Percentiles rank a stretch among this genome's conserved stretches.
Evolutionary conservation across 2,888 invertebrate genomes (phyloP).

Genomic region (Troilus luridus): DNA sequence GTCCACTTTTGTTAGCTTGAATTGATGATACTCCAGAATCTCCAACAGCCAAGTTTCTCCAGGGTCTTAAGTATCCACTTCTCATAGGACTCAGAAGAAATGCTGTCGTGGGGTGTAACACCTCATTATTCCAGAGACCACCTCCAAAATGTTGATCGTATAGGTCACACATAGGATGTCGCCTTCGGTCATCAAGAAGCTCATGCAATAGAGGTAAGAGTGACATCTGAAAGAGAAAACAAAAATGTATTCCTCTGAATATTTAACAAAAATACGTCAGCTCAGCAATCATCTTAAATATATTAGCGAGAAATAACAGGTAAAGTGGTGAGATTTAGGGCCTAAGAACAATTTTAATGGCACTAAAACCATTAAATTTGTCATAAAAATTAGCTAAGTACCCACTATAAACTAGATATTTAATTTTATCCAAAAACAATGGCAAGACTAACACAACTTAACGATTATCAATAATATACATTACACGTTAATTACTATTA

Average conservation of each 20-base stretch:
- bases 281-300: too few relatives aligned
- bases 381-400: too few relatives aligned
- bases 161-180: constrained; percentile 62
- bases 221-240: constrained; percentile 64
- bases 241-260: too few relatives aligned
- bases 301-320: too few relatives aligned
- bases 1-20: constrained; percentile 64
- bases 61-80: constrained; percentile 64
- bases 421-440: too few relatives aligned
- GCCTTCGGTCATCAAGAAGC: constrained; percentile 60
- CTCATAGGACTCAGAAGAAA: constrained; percentile 56
- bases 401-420: too few relatives aligned
- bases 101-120: constrained; percentile 28
- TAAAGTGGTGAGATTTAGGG: too few relatives aligned
- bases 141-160: constrained; percentile 66
- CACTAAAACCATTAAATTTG: too few relatives aligned
- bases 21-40: constrained; percentile 65
- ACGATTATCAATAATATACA: neutral
- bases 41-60: constrained; percentile 62
- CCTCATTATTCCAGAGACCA: constrained; percentile 62
- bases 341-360: too few relatives aligned
- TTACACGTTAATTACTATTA: too few relatives aligned
- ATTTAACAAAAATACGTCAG: too few relatives aligned
- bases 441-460: too few relatives aligned
- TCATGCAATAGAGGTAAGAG: constrained; percentile 65